phyloP scores from a whole-genome alignment of 1,140 invertebrate genomes.

The Drosophila sechellia region DNA sequence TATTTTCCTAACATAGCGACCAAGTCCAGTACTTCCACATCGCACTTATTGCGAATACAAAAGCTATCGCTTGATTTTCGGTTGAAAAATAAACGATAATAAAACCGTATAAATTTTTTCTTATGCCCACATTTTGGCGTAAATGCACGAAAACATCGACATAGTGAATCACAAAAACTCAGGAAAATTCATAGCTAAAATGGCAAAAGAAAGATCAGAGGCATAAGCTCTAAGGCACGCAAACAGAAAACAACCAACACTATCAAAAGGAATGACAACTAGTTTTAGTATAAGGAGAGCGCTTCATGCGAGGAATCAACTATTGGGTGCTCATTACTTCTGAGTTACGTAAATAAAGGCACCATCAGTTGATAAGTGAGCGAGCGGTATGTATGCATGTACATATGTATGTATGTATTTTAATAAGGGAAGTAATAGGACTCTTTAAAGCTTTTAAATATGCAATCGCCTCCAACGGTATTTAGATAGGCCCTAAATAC shows the following conservation, averaged over 20 bases:
- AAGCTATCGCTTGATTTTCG: too few relatives aligned
- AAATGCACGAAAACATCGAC: slow-evolving; percentile 2
- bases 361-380: background rate
- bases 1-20: background rate
- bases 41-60: too few relatives aligned
- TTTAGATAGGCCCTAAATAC: slow-evolving; percentile 11
- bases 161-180: slow-evolving; percentile 14
- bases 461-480: background rate
- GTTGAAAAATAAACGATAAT: background rate
- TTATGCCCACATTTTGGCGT: background rate
- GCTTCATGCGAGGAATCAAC: background rate
- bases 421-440: too few relatives aligned
- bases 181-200: slow-evolving; percentile 23
- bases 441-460: background rate
- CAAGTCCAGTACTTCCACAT: background rate
- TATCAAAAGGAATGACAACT: slow-evolving; percentile 9
- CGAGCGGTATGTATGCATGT: background rate
- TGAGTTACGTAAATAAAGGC: background rate
- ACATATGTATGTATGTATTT: too few relatives aligned
- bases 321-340: slow-evolving; percentile 8
- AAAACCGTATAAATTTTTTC: background rate
- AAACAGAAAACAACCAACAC: slow-evolving; percentile 3
- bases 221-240: slow-evolving; percentile 12
- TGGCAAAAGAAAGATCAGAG: slow-evolving; percentile 37
- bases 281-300: slow-evolving; percentile 23